Percentiles rank a stretch among this genome's conserved stretches.
These are phyloP conservation scores for Protophormia terraenovae DNA, from an alignment of 2,888 invertebrate species.

Conservation along the genomic window DNA sequence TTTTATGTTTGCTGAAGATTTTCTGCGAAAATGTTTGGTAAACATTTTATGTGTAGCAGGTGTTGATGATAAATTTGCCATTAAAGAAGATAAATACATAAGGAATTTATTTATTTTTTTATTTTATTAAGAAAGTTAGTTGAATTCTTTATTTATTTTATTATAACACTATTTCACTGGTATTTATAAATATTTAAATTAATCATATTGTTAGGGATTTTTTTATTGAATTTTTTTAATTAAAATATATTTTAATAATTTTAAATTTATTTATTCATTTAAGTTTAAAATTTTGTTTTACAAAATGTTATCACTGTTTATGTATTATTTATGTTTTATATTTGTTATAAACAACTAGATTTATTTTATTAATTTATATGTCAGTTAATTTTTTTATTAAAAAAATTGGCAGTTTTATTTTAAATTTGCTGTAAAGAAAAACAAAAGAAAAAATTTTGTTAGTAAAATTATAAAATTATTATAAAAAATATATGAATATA, in stretches of 20 bases:
- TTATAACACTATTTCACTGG: not conserved
- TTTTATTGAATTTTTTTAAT: too few relatives aligned
- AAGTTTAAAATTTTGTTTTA: not conserved
- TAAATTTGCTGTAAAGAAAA: constrained; percentile 30
- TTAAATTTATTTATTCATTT: not conserved
- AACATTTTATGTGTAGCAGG: constrained; percentile 78
- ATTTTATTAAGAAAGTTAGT: not conserved
- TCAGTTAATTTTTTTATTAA: not conserved
- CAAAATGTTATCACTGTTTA: not conserved
- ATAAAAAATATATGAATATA: not conserved
- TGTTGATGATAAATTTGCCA: constrained; percentile 2
- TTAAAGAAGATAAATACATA: constrained; percentile 29
- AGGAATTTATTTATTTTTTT: constrained; percentile 10
- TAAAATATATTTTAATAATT: not conserved
- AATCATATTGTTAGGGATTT: not conserved
- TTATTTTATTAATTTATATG: not conserved
- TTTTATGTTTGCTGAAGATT: constrained; percentile 71
- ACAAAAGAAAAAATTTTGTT: not conserved
- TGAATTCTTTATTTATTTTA: not conserved
- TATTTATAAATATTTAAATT: not conserved
- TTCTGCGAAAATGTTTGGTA: constrained; percentile 81
- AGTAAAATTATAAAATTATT: not conserved
- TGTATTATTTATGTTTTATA: not conserved
- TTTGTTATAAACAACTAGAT: not conserved
- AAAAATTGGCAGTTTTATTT: not conserved